Evolutionary conservation across 2,113 vertebrate genomes (phyloP).

Genomic region (Aspidoscelis tigris): DNA sequence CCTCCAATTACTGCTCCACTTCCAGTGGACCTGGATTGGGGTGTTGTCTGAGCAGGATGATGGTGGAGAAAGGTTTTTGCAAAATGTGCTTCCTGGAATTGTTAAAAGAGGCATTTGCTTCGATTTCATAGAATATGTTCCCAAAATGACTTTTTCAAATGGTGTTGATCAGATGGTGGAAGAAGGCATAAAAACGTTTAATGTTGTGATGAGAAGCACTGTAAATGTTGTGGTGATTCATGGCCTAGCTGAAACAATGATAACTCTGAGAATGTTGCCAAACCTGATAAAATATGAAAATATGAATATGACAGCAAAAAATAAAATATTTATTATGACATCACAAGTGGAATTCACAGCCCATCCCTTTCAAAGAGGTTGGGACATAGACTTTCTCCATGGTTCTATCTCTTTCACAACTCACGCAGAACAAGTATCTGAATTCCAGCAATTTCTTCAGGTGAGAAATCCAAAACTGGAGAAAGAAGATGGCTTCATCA

Average conservation of each 20-base stretch:
- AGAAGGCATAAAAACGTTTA: neutral
- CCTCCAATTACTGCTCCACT: constrained; percentile 1
- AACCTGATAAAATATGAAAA: neutral
- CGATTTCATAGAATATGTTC: neutral
- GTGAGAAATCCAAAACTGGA: neutral
- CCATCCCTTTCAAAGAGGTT: neutral
- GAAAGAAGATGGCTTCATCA: neutral
- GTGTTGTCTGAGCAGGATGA: neutral
- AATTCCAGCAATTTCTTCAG: neutral
- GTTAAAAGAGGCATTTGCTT: neutral
- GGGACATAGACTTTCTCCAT: neutral
- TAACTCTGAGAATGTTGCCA: neutral
- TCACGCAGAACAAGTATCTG: neutral
- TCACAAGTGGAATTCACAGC: constrained; percentile 18
- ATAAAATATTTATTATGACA: neutral
- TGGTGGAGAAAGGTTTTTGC: neutral
- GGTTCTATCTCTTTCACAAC: neutral
- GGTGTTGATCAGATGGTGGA: neutral
- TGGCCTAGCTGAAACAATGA: neutral
- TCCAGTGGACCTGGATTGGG: neutral
- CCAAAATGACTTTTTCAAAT: neutral
- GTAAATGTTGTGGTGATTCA: neutral
- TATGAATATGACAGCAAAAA: neutral
- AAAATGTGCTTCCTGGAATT: neutral
- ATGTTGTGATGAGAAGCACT: neutral